Evolutionary conservation across 2,113 vertebrate genomes (phyloP), one percentile per base, ranked within the genome.

Genomic region (Aviceda subcristata): DNA sequence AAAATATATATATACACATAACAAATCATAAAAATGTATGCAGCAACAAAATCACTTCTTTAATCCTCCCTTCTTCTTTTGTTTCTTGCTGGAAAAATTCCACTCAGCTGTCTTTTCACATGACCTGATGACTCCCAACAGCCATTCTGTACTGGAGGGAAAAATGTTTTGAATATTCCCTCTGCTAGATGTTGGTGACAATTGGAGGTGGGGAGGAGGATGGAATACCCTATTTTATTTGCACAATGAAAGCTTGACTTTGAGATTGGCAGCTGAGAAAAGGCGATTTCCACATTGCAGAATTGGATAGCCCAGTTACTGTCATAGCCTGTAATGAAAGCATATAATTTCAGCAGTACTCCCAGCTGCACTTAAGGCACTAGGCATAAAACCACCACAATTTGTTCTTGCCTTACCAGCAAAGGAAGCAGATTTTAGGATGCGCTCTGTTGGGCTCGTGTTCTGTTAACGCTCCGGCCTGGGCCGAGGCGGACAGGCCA

Each of bases 161-260:
- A 90, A 82, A 73, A 59, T 11, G 9, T 27, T 88, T 83, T 36
- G 9, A 60, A 62, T 73, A 85, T 84, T 96, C 59, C 41, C 29
- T 80, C 46, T 89, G 41, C 51, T 74, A 87, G 46, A 41, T 77
- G 84, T 8, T 53, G 63, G 34, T 2, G 1, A 18, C 19, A 69
- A 32, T 1, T 27, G 18, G 3, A 16, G 34, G 30, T 26, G 6
- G 2, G 5, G 16, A 11, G 30, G 5, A 21, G 13, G 46, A 26
- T 34, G 26, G n/a, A 75, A 64, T 64, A 41, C 34, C 32, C 53
- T 6, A 2, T 56, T 91, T 91, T 60, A 55, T 79, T 63, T 80
- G 43, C 48, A 57, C 63, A 83, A 2, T 23, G 32, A 63, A 88
- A 83, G 32, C 77, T 75, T 68, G 57, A 30, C 74, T 92, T 67